Conservation (phyloP, 2,797 vertebrate species). For the Sandelia bainsii region DNA sequence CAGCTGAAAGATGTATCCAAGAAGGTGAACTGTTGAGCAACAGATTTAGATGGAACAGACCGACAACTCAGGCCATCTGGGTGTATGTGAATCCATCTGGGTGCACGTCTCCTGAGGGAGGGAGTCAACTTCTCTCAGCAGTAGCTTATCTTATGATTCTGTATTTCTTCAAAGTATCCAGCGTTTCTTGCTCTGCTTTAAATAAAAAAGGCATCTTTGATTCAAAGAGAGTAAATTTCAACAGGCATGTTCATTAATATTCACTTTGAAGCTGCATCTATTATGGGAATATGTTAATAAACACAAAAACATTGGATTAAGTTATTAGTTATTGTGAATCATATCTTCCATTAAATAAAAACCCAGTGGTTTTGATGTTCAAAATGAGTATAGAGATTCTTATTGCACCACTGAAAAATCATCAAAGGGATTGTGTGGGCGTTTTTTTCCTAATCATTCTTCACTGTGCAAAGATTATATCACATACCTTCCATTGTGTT, state of each 20-base stretch:
- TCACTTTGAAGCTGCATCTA: constrained; percentile 38
- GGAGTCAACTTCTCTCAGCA: constrained; percentile 56
- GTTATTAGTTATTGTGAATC: constrained; percentile 63
- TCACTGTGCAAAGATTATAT: constrained; percentile 76
- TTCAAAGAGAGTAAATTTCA: constrained; percentile 32
- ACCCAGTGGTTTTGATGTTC: constrained; percentile 58
- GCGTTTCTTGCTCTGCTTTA: constrained; percentile 18
- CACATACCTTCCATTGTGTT: constrained; percentile 73
- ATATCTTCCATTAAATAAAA: constrained; percentile 57
- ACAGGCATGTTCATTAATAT: constrained; percentile 35
- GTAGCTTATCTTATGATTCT: constrained; percentile 40
- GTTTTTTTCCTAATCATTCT: constrained; percentile 75
- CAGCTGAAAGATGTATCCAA: constrained; percentile 36
- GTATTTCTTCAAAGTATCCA: constrained; percentile 37
- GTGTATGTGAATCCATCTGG: constrained; percentile 67
- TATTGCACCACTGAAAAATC: constrained; percentile 65
- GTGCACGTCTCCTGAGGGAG: constrained; percentile 64
- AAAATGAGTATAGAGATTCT: constrained; percentile 49
- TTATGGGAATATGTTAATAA: constrained; percentile 51
- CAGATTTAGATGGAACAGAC: constrained; percentile 59
- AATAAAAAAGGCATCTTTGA: constrained; percentile 18
- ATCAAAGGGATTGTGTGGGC: constrained; percentile 64
- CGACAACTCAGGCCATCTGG: constrained; percentile 66
- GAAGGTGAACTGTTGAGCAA: constrained; percentile 56
- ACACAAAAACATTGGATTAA: constrained; percentile 59